phyloP scores from a whole-genome alignment of 2,888 invertebrate genomes.

The Mythimna vitellina region DNA sequence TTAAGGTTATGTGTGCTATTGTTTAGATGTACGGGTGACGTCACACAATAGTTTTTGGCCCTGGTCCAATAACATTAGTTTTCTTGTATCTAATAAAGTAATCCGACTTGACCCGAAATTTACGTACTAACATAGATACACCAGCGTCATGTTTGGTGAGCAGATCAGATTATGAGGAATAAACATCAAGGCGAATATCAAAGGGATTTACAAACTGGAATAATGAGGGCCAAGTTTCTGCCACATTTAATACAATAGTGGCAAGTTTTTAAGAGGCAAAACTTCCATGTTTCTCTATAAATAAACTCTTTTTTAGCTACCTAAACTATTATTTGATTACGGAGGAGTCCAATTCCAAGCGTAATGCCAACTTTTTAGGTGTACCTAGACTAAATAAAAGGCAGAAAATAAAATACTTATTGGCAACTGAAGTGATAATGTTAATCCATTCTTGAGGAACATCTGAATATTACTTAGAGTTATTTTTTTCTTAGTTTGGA shows the following conservation, averaged over 20 bases:
- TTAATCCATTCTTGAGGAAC: slow-evolving; percentile 1
- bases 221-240: background rate
- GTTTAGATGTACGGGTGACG: slow-evolving; percentile 60
- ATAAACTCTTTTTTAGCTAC: slow-evolving; percentile 18
- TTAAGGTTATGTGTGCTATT: slow-evolving; percentile 60
- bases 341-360: slow-evolving; percentile 18
- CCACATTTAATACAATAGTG: background rate
- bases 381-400: background rate
- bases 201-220: background rate
- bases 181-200: background rate
- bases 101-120: slow-evolving; percentile 8
- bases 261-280: slow-evolving; percentile 1
- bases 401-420: background rate
- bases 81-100: slow-evolving; percentile 4
- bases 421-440: background rate
- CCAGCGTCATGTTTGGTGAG: slow-evolving; percentile 10
- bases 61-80: slow-evolving; percentile 34
- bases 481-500: background rate
- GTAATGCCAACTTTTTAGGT: slow-evolving; percentile 41
- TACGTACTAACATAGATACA: background rate
- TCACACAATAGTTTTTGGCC: slow-evolving; percentile 56
- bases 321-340: slow-evolving; percentile 20
- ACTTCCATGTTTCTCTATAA: slow-evolving; percentile 24
- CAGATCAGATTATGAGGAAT: background rate
- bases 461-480: background rate